Evolutionary conservation across 2,888 invertebrate genomes (phyloP).

Genomic region (Callyntrura sp.): DNA sequence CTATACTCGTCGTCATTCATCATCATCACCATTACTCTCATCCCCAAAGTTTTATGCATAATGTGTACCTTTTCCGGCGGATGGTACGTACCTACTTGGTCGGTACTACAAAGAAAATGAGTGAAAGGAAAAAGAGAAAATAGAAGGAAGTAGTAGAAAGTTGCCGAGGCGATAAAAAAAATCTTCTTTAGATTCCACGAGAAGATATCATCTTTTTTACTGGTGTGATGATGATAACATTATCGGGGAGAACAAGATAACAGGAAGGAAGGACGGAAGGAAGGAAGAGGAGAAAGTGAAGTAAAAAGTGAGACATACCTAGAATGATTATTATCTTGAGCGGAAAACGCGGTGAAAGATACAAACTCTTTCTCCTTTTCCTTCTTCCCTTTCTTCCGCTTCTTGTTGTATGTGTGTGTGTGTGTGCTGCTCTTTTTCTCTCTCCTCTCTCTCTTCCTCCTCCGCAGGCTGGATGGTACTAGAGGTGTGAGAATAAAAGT

Average conservation of each 20-base stretch:
- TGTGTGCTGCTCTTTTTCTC: slow-evolving; percentile 27
- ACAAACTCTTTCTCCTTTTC: not conserved
- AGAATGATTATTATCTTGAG: slow-evolving; percentile 57
- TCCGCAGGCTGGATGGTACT: no score
- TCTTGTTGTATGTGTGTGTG: not conserved
- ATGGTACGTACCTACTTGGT: not conserved
- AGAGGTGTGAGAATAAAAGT: slow-evolving; percentile 35
- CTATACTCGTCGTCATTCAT: not conserved
- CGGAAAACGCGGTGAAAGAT: slow-evolving; percentile 4
- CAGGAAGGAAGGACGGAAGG: not conserved
- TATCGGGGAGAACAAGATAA: not conserved
- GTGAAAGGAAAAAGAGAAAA: not conserved
- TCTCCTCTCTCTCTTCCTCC: not conserved
- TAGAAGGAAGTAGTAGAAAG: not conserved
- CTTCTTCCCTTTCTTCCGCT: not conserved
- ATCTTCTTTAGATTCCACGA: slow-evolving; percentile 19
- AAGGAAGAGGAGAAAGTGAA: not conserved
- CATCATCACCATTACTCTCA: not conserved
- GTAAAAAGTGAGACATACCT: not conserved
- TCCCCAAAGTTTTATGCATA: not conserved
- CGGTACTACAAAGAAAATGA: no score
- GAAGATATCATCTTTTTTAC: slow-evolving; percentile 19
- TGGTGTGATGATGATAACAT: slow-evolving; percentile 2
- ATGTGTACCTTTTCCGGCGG: not conserved
- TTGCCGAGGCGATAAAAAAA: not conserved